A percentile compares a stretch with the other conserved stretches of the same genome.
phyloP scores from a whole-genome alignment of 2,888 invertebrate species.

The Rhaphigaster nebulosa region DNA sequence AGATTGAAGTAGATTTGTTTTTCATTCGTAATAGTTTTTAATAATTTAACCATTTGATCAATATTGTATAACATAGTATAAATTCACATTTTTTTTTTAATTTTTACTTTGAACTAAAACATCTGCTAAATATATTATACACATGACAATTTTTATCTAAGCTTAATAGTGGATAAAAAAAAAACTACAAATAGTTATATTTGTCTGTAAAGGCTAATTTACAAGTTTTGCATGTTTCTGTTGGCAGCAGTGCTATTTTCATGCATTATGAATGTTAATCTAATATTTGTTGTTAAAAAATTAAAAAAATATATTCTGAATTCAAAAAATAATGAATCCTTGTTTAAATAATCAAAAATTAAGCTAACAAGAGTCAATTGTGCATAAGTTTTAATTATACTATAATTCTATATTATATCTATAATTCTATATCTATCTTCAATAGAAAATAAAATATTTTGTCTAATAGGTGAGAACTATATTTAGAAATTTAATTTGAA shows the following conservation, averaged over 20 bases:
- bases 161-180: neutral
- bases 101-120: neutral
- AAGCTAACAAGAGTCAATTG: no score
- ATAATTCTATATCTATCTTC: no score
- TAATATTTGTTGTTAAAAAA: neutral
- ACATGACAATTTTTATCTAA: neutral
- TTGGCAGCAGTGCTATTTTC: neutral
- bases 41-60: slow-evolving; percentile 16
- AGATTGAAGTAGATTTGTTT: neutral
- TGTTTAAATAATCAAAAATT: no score
- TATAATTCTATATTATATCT: no score
- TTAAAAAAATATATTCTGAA: neutral
- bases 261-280: neutral
- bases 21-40: slow-evolving; percentile 22
- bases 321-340: neutral
- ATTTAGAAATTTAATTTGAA: no score
- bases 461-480: no score
- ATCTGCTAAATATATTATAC: neutral
- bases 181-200: neutral
- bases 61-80: neutral
- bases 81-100: neutral
- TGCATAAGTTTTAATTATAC: no score
- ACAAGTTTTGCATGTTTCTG: neutral
- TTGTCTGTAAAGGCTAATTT: neutral
- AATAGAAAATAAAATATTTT: no score